Evolutionary conservation across 2,797 vertebrate genomes (phyloP), one percentile per base, ranked within the genome.

Genomic region (Moxostoma hubbsi): DNA sequence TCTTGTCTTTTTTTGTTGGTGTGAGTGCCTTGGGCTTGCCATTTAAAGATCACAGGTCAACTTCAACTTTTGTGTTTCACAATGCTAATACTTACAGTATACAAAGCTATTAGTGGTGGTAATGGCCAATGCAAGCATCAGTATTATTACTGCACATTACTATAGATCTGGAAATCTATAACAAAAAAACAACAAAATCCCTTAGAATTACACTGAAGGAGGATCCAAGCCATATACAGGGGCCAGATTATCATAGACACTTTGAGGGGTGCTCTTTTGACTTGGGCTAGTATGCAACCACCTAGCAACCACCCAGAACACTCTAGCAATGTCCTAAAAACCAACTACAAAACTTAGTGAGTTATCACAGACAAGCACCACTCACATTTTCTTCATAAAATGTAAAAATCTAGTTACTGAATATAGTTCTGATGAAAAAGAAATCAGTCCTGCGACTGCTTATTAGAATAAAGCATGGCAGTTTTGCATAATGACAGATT

Each of bases 401-500:
- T 36, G 36, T 36, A 36, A 36, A 36, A 55, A 16, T n/a, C 55
- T 16, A 7, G 46, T 7, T 63, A 64, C 47, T 49, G 7, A 6
- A 13, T 65, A 6, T 5, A 50, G 43, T 15, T 45, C 12, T 15
- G 36, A 45, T 46, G 63, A 7, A 7, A 4, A 67, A 65, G 66
- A 7, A 15, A 24, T 68, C 12, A 16, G 24, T 61, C 53, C 10
- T 47, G 53, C 65, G 9, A 15, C 66, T 53, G 12, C 12, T 45
- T 55, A 7, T n/a, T 15, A 55, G 13, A 80, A 66, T 57, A 8
- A 49, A 45, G 84, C 75, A 78, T 15, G 73, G 57, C 65, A 75
- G 46, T 18, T 58, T 57, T 63, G 75, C 61, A 79, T 9, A 50
- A 72, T 71, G 87, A 87, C 87, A 89, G 88, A 84, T 90, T 90